Conservation (phyloP, 2,888 invertebrate species). For the Ophion ventricosus region DNA sequence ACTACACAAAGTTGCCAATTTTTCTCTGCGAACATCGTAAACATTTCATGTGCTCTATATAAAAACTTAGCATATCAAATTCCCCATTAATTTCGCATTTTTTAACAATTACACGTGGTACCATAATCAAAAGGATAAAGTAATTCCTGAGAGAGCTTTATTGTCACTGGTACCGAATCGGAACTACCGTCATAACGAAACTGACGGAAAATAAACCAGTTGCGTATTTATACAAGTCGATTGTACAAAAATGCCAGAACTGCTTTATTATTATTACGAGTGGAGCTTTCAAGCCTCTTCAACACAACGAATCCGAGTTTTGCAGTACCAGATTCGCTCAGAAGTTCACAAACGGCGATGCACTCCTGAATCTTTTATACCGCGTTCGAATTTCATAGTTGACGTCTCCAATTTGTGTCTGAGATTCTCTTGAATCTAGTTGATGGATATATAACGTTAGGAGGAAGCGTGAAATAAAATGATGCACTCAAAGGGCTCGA, state of each 20-base stretch:
- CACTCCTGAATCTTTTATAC: neutral
- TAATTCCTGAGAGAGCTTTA: neutral
- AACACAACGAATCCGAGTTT: neutral
- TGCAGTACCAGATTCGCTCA: constrained; percentile 1
- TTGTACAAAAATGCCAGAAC: neutral
- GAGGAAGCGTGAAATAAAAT: constrained; percentile 4
- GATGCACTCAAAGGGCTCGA: constrained; percentile 11
- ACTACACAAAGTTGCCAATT: neutral
- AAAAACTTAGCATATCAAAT: neutral
- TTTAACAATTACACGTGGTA: neutral
- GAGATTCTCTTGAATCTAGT: neutral
- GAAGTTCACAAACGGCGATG: neutral
- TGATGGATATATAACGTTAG: constrained; percentile 2
- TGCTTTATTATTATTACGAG: neutral
- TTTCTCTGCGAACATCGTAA: neutral
- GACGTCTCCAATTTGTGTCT: neutral
- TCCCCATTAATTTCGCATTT: neutral
- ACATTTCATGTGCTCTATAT: neutral
- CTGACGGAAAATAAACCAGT: neutral
- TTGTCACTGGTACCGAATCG: neutral
- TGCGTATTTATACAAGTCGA: neutral
- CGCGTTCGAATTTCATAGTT: neutral
- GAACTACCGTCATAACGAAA: neutral
- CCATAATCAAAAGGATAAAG: neutral
- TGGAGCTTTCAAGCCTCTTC: neutral